phyloP scores from a whole-genome alignment of 2,888 invertebrate species.

The Ypsolopha scabrella region DNA sequence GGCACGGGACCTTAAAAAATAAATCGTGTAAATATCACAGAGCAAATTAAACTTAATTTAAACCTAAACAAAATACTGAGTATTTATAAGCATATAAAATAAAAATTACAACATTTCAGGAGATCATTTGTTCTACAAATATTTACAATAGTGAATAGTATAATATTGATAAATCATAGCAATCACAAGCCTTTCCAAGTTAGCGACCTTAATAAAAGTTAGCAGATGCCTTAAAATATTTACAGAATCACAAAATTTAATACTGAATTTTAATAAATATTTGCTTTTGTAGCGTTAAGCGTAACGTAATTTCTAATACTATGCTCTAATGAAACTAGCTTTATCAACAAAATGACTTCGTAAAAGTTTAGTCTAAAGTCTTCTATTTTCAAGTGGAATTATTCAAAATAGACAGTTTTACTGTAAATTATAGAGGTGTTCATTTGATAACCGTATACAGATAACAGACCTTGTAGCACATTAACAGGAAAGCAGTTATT shows the following conservation, averaged over 20 bases:
- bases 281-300: background rate
- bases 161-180: background rate
- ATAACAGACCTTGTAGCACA: too few relatives aligned
- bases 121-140: background rate
- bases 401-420: too few relatives aligned
- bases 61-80: background rate
- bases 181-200: background rate
- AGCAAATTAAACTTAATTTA: conserved; percentile 14
- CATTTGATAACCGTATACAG: too few relatives aligned
- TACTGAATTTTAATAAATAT: background rate
- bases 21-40: conserved; percentile 11
- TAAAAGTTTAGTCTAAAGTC: too few relatives aligned
- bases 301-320: background rate
- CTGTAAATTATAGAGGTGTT: too few relatives aligned
- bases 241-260: background rate
- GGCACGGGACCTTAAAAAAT: too few relatives aligned
- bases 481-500: too few relatives aligned
- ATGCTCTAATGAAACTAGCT: too few relatives aligned
- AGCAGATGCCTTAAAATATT: background rate
- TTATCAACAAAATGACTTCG: too few relatives aligned
- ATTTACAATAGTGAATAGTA: background rate
- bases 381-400: too few relatives aligned
- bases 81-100: background rate
- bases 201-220: background rate
- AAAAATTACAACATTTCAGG: background rate